Percentiles rank a stretch among this genome's conserved stretches.
phyloP scores from a whole-genome alignment of 2,113 vertebrate species.

The Neofelis nebulosa region DNA sequence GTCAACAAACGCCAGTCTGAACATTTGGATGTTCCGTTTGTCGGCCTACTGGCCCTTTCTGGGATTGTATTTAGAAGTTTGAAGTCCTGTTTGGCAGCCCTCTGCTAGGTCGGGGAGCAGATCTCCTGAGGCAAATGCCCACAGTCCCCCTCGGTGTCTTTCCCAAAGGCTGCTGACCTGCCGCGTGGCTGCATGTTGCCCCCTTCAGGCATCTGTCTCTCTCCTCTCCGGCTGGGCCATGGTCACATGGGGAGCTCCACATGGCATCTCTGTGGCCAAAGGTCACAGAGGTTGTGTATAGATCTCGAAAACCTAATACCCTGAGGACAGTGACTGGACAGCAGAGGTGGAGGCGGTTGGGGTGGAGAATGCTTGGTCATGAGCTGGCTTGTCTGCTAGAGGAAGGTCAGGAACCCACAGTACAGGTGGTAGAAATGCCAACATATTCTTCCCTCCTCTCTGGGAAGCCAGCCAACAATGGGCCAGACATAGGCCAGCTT shows the following conservation, averaged over 20 bases:
- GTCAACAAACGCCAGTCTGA: neutral
- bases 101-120: neutral
- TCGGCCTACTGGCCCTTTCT: neutral
- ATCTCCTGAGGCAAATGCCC: neutral
- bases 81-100: neutral
- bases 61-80: neutral
- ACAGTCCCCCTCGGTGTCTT: neutral
- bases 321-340: neutral
- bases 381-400: neutral
- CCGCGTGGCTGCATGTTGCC: neutral
- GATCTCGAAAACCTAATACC: neutral
- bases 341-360: neutral
- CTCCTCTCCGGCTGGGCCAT: neutral
- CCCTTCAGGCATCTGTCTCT: neutral
- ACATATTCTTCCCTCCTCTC: neutral
- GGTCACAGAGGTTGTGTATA: constrained; percentile 68
- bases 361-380: accelerated
- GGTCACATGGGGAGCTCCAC: constrained; percentile 61
- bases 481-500: too few species aligned
- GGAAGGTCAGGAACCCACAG: neutral
- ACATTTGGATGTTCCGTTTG: neutral
- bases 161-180: neutral
- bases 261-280: constrained; percentile 1
- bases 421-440: neutral
- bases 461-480: neutral